Evolutionary conservation across 2,888 invertebrate species (phyloP).

Genomic region (Caenorhabditis sp.): DNA sequence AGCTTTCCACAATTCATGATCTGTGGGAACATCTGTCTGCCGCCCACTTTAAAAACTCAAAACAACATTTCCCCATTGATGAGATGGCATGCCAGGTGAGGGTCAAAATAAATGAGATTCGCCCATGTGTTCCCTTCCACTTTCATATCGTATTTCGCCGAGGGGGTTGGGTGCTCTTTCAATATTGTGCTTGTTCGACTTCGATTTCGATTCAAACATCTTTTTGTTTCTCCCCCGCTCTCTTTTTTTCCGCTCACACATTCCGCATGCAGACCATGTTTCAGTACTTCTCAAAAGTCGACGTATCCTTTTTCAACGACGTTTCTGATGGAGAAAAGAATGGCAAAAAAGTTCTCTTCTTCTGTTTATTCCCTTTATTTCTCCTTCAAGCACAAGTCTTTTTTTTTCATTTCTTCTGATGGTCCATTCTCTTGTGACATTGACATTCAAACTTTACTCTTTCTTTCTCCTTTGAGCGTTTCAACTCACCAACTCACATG

Average conservation of each 20-base stretch:
- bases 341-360: constrained; percentile 16
- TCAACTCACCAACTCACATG: neutral
- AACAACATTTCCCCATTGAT: neutral
- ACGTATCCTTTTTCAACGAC: constrained; percentile 45
- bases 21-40: constrained; percentile 7
- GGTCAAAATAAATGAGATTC: constrained; percentile 14
- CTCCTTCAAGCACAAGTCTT: constrained; percentile 10
- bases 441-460: no score
- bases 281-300: constrained; percentile 43
- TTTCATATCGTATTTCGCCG: constrained; percentile 43
- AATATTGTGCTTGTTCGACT: constrained; percentile 20
- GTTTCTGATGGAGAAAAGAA: constrained; percentile 17
- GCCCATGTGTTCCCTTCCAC: neutral
- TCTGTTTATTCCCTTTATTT: constrained; percentile 27
- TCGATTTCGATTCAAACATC: constrained; percentile 12
- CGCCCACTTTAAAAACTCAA: no score
- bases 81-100: neutral
- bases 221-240: neutral
- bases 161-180: no score
- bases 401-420: neutral
- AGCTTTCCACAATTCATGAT: neutral
- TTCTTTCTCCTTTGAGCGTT: neutral
- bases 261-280: constrained; percentile 23
- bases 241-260: neutral
- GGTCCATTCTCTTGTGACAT: no score